Conservation (phyloP, 2,113 vertebrate species). For the Geococcyx californianus region DNA sequence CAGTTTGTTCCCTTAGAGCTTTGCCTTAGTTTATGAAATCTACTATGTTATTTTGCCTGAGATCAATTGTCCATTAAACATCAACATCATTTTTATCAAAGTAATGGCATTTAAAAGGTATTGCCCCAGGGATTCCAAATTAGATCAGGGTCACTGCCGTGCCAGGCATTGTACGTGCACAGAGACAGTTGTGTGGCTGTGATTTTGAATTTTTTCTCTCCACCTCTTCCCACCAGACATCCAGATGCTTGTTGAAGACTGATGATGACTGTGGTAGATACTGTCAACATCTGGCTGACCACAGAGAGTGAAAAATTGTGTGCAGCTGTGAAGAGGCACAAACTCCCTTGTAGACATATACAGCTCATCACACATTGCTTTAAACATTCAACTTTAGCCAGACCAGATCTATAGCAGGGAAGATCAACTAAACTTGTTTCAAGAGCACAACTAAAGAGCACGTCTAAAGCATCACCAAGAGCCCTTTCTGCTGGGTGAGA, state of each 20-base stretch:
- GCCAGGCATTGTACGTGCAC: not conserved
- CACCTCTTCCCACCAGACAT: not conserved
- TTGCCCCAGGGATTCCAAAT: not conserved
- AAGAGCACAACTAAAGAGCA: not conserved
- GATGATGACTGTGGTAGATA: not conserved
- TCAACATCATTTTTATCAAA: not conserved
- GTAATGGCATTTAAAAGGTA: not conserved
- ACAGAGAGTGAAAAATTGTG: accelerated
- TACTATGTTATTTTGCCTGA: not conserved
- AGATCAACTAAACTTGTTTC: not conserved
- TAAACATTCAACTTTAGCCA: not conserved
- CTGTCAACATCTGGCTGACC: not conserved
- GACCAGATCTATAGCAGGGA: not conserved
- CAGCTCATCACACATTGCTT: accelerated
- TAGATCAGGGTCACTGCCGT: not conserved
- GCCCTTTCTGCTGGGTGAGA: not conserved
- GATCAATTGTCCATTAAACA: not conserved
- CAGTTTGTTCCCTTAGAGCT: not conserved
- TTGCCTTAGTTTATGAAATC: not conserved
- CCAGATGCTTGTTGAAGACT: not conserved
- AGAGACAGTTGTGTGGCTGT: not conserved
- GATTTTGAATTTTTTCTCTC: not conserved
- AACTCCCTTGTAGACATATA: accelerated
- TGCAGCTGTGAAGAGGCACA: not conserved
- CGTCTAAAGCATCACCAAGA: not conserved